Evolutionary conservation across 2,113 vertebrate species (phyloP), one percentile per base, ranked within the genome.

Genomic region (Bufo bufo): DNA sequence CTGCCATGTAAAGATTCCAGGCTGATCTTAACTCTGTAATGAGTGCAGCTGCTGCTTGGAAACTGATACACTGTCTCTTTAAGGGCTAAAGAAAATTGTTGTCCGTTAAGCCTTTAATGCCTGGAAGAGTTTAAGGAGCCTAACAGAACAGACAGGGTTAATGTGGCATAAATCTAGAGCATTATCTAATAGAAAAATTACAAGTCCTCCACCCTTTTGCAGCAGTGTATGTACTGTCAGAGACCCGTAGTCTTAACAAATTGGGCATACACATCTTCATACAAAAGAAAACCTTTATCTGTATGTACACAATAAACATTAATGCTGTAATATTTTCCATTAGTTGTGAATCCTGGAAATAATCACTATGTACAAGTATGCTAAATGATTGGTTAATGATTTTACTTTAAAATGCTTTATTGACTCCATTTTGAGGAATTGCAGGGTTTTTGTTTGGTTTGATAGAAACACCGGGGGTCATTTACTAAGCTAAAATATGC

Each of bases 61-160:
- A 89, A 84, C 72, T 84, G 82, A 89, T 89, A 89, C 87, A 84
- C 71, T 88, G 87, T 89, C 87, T 89, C 87, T 89, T 89, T 89
- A 89, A 89, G 82, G 71, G 74, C 81, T 84, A 78, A 78, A 78
- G 82, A 78, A 89, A 84, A 89, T 89, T 78, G 82, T 59, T 77
- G 72, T 58, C 20, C 45, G 0, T 69, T 89, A 89, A 89, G 81
- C 87, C 81, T 84, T 89, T 89, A 89, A 89, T 89, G 59, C 87
- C 72, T 65, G 63, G 79, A 54, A 89, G 81, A 84, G 81, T 84
- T 84, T 89, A 84, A 89, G 65, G 72, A 89, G 81, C 33, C 58
- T 56, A 69, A 83, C 71, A 89, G 71, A 89, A 89, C n/a, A 58
- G 81, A 84, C 72, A 84, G 72, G 87, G 81, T 84, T 84, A 89